Base-by-base conservation (phyloP, 2,888 invertebrate genomes). In the Chirona hameri region DNA sequence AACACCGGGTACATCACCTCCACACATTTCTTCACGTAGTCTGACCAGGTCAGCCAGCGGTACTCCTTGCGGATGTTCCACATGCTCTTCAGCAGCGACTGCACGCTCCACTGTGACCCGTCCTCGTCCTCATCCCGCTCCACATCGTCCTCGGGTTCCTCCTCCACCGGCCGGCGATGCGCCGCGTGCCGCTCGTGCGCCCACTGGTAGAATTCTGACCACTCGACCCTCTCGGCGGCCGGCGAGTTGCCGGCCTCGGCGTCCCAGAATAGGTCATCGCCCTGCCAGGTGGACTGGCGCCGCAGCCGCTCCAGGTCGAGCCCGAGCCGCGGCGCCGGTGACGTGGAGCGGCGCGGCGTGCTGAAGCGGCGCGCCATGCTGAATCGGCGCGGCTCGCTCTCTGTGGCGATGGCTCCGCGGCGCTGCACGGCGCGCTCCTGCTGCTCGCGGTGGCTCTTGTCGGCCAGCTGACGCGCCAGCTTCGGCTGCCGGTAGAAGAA, bases 11-110 rank as follows among this genome's bases (percentile, higher is more conserved):
- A 76, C 76, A 76, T 76, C 21, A 46, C 46, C 27, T 76, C 24
- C 2, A 76, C 76, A 46, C 76, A 76, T 3, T 76, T 76, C 15
- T 39, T 39, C 39, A 76, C 76, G 24, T 76, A 46, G 24, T 76
- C 76, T 18, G 76, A 39, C 76, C 76, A 76, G 1, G 24, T 76
- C 24, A 76, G 46, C 76, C 76, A 76, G 46, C 76, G 39, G 46
- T 76, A 76, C 76, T 46, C 76, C 76, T 76, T 76, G 76, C 76
- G 76, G 39, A 76, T 76, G 76, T 24, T 46, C 76, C 76, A 76
- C 76, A 76, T 76, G 46, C 9, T 76, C 76, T 76, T 18, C 10
- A 76, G 46, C 39, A 76, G 76, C 24, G 76, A 76, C 46, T 46
- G 39, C 0, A 76, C 76, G 76, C 76, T 76, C 76, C 39, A 39